Base-by-base conservation (phyloP, 2,888 invertebrate genomes). In the Endomychus coccineus region DNA sequence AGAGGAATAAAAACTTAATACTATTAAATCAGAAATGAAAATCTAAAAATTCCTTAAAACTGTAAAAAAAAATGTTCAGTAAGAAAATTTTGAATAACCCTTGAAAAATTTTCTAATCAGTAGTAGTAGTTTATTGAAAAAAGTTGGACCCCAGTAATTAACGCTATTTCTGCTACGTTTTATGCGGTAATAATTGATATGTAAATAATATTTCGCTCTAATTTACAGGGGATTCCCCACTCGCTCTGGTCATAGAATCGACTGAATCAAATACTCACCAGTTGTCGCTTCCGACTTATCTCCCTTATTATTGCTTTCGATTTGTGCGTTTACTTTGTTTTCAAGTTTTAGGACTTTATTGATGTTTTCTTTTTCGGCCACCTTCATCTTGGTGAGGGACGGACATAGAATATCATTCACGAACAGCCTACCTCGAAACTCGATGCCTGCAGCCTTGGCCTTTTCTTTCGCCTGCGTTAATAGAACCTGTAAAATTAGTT, bases 391-490 rank as follows among this genome's bases (percentile, higher is more conserved):
- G 5, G 56, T 45, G 28, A 39, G 30, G 39, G 46, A 52, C 36
- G 52, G 41, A 36, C 51, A 40, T 11, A 50, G 42, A 42, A 50
- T 55, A 43, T 57, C 58, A 21, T 51, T 52, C 3, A 55, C 54
- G 49, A 65, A 64, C 6, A 64, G 43, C 36, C 64, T 47, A 9
- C 63, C 64, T 16, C 59, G 52, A 40, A 80, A 75, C 56, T 87
- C 86, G 48, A 86, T 82, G 51, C 83, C 83, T 51, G 83, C 78
- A 2, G 75, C 71, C 27, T 78, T 74, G 0, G 83, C 83, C 41
- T 79, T 75, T 56, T 84, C 84, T 19, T 84, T 76, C 0, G 86
- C 83, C 16, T 83, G 76, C 46, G 82, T 78, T 33, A 89, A 58
- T 2, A 89, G 66, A 27, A 81, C 82, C 73, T 82, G 23, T 13